Evolutionary conservation across 2,113 vertebrate genomes (phyloP).

Genomic region (Prunella himalayana): DNA sequence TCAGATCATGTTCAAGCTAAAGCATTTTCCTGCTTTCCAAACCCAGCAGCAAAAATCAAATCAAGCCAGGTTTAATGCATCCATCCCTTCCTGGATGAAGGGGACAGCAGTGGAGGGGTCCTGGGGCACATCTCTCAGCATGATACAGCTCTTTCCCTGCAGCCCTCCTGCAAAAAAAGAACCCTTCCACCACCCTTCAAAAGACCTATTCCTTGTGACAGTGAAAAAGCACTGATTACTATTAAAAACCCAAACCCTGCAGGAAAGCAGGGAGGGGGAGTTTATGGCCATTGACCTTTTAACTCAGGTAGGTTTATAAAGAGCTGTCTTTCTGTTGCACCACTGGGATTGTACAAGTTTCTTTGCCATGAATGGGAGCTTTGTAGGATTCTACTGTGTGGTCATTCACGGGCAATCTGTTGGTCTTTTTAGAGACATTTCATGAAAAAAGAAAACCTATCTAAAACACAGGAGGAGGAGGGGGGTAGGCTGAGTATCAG

Average conservation of each 20-base stretch:
- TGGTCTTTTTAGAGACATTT: constrained; percentile 59
- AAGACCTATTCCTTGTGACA: constrained; percentile 7
- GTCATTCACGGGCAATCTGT: constrained; percentile 71
- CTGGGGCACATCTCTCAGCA: not conserved
- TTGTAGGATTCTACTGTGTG: constrained; percentile 71
- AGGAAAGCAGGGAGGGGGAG: constrained; percentile 40
- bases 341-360: constrained; percentile 59
- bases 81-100: not conserved
- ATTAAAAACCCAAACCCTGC: constrained; percentile 44
- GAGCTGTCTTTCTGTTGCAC: constrained; percentile 64
- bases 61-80: not conserved
- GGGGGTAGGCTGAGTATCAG: constrained; percentile 53
- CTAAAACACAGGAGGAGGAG: constrained; percentile 34
- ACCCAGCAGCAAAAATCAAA: not conserved
- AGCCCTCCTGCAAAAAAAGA: not conserved
- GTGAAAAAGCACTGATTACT: constrained; percentile 32
- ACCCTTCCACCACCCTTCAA: not conserved
- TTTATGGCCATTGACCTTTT: constrained; percentile 68
- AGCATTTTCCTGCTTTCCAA: not conserved
- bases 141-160: not conserved
- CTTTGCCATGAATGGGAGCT: constrained; percentile 68
- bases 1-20: not conserved
- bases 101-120: not conserved
- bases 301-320: constrained; percentile 66
- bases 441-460: constrained; percentile 60